Conservation (phyloP, 2,113 vertebrate genomes). For the Clarias macrocephalus region DNA sequence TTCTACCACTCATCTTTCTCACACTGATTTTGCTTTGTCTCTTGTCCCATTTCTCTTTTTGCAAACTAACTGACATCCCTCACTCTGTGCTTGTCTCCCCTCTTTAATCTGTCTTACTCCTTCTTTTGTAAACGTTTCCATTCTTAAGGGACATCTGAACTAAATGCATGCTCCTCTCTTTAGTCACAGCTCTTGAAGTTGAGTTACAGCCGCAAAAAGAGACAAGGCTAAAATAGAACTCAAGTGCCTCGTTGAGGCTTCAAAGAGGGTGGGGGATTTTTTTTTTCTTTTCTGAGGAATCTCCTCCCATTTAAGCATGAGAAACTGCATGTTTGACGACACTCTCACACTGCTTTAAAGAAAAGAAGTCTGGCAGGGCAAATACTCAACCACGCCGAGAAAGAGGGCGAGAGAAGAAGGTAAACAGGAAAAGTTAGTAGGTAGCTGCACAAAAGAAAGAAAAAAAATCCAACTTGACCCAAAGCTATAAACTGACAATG, state of each 20-base stretch:
- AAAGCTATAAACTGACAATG: constrained; percentile 22
- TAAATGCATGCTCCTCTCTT: constrained; percentile 38
- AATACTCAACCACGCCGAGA: constrained; percentile 6
- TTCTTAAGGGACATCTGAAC: constrained; percentile 46
- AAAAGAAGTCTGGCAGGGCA: constrained; percentile 28
- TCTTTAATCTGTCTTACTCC: constrained; percentile 41
- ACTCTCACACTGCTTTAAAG: neutral
- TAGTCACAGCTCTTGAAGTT: constrained; percentile 39
- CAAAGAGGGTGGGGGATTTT: constrained; percentile 42
- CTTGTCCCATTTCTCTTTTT: constrained; percentile 20
- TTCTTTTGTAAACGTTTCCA: constrained; percentile 56
- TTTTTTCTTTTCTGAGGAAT: constrained; percentile 55
- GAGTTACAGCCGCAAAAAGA: constrained; percentile 45
- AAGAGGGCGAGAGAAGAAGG: neutral
- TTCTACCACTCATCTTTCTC: constrained; percentile 36
- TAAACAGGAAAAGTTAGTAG: constrained; percentile 9
- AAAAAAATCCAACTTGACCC: neutral
- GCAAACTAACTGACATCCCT: constrained; percentile 42
- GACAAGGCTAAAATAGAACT: constrained; percentile 53
- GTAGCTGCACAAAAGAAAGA: neutral
- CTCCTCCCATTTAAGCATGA: constrained; percentile 65
- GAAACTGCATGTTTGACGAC: constrained; percentile 41
- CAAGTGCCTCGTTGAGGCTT: constrained; percentile 52
- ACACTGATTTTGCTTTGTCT: constrained; percentile 15
- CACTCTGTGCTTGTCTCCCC: constrained; percentile 27